phyloP scores from a whole-genome alignment of 2,888 invertebrate genomes.

The Polymixis flavicincta region DNA sequence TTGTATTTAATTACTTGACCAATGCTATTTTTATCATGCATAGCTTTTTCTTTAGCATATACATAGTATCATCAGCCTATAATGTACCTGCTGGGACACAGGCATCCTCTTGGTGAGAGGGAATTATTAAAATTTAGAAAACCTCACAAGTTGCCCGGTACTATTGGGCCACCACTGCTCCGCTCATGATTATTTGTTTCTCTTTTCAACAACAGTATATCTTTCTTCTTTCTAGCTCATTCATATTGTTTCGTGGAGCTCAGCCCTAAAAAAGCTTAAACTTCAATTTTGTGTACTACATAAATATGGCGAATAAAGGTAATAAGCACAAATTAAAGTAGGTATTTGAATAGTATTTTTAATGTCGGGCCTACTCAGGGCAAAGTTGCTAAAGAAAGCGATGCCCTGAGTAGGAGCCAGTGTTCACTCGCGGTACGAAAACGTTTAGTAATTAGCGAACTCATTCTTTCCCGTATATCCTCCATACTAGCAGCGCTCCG shows the following conservation, averaged over 20 bases:
- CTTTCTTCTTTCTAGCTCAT: no score
- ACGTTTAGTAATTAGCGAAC: background rate
- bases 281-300: background rate
- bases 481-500: no score
- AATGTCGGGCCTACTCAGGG: background rate
- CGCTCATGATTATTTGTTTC: no score
- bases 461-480: background rate
- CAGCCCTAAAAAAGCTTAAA: background rate
- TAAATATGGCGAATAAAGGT: background rate
- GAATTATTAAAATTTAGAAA: no score
- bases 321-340: background rate
- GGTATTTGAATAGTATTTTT: background rate
- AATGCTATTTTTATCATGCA: background rate
- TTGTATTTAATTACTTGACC: slow-evolving; percentile 35
- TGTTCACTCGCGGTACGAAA: background rate
- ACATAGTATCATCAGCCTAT: no score
- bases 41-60: background rate
- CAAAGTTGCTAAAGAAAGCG: no score
- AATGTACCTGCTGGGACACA: no score
- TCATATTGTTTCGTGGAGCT: background rate
- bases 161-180: no score
- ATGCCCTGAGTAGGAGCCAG: background rate
- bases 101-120: no score
- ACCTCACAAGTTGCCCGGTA: no score
- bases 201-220: background rate